Percentiles rank a stretch among this genome's conserved stretches.
These are phyloP conservation scores for Aphrocallistes beatrix DNA, from an alignment of 37 sponge, comb jelly and placozoan genomes.

Conservation along the genomic window DNA sequence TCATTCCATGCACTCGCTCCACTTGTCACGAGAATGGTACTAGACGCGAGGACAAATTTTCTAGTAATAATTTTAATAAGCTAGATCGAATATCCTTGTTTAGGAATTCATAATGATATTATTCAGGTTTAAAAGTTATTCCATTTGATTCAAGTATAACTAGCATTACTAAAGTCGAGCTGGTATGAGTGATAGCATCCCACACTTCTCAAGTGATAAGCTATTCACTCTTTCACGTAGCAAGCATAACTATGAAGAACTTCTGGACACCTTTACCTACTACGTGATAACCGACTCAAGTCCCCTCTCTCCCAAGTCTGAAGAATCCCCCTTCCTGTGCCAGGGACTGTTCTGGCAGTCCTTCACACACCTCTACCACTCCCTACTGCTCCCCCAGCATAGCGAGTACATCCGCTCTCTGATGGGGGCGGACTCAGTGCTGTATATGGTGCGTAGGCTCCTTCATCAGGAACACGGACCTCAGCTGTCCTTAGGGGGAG, in stretches of 20 bases:
- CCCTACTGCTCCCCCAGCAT: not conserved
- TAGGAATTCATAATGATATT: no score
- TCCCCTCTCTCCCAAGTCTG: not conserved
- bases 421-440: not conserved
- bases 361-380: not conserved
- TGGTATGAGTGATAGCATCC: not conserved
- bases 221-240: not conserved
- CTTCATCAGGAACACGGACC: not conserved
- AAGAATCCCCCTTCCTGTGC: not conserved
- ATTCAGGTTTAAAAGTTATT: no score
- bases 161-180: no score
- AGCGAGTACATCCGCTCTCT: constrained; percentile 4
- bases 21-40: no score
- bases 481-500: not conserved
- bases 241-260: not conserved
- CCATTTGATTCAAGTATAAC: no score
- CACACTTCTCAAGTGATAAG: not conserved
- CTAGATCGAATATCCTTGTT: no score
- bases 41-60: no score
- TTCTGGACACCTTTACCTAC: not conserved
- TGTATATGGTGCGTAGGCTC: not conserved
- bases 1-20: no score
- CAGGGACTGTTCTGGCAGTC: not conserved
- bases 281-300: not conserved
- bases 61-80: no score